phyloP scores from a whole-genome alignment of 2,113 vertebrate genomes.

The Chionodraco myersi region DNA sequence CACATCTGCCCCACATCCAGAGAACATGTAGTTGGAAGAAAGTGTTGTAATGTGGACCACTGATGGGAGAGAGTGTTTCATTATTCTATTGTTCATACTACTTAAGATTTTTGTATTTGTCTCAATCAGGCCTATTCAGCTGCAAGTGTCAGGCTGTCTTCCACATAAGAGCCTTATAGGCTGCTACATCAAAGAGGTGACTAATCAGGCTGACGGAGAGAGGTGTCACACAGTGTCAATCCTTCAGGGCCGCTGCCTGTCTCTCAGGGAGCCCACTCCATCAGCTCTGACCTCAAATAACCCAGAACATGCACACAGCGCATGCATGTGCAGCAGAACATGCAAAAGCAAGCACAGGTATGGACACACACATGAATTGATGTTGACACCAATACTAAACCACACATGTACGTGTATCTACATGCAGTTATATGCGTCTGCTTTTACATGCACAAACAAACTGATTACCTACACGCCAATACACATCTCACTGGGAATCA shows the following conservation, averaged over 20 bases:
- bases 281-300: constrained; percentile 65
- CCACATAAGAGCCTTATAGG: constrained; percentile 60
- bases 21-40: neutral
- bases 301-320: neutral
- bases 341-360: neutral
- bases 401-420: neutral
- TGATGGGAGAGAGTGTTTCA: constrained; percentile 18
- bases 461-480: constrained; percentile 1
- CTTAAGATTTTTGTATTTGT: constrained; percentile 27
- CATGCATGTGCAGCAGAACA: constrained; percentile 10
- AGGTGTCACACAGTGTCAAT: constrained; percentile 74
- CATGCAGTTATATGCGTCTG: neutral
- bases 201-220: constrained; percentile 74
- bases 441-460: neutral
- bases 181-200: constrained; percentile 72
- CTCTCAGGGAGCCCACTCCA: constrained; percentile 58
- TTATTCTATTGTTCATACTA: constrained; percentile 8
- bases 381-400: neutral
- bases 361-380: neutral
- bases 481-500: constrained; percentile 56
- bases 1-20: constrained; percentile 5
- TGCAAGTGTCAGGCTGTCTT: constrained; percentile 41
- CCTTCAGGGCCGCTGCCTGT: constrained; percentile 62
- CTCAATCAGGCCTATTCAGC: constrained; percentile 56
- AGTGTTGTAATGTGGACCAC: constrained; percentile 4